A percentile compares a stretch with the other conserved stretches of the same genome.
Conservation (phyloP, 2,888 invertebrate genomes). For the Eucera pruinosa region DNA sequence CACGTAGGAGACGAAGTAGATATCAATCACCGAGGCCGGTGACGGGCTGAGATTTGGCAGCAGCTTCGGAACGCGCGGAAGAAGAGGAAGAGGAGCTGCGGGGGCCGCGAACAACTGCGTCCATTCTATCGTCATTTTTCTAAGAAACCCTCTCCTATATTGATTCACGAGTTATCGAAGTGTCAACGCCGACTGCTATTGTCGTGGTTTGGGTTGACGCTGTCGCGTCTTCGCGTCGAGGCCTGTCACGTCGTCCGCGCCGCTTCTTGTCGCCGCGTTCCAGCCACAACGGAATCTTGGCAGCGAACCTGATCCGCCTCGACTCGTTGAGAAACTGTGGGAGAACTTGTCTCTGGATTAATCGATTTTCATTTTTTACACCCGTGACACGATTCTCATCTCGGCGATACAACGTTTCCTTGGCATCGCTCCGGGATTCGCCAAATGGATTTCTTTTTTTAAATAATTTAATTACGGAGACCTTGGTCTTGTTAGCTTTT, state of each 20-base stretch:
- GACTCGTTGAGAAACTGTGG: conserved; percentile 34
- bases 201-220: conserved; percentile 27
- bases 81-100: conserved; percentile 57
- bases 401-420: background rate
- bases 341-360: conserved; percentile 25
- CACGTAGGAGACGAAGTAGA: conserved; percentile 64
- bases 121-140: conserved; percentile 79
- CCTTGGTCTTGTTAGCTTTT: too few species aligned
- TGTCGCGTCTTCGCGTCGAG: conserved; percentile 34
- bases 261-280: conserved; percentile 41
- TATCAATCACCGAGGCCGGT: conserved; percentile 79
- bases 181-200: conserved; percentile 62
- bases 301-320: conserved; percentile 14
- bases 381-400: background rate
- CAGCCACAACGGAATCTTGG: conserved; percentile 36
- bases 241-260: conserved; percentile 33
- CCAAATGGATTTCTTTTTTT: too few species aligned
- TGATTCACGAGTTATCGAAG: conserved; percentile 74
- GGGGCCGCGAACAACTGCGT: conserved; percentile 73
- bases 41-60: conserved; percentile 80
- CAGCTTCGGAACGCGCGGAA: conserved; percentile 72
- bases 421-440: too few species aligned
- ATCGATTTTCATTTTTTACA: conserved; percentile 34
- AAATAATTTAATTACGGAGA: too few species aligned
- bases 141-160: conserved; percentile 63